These are phyloP conservation scores for Macrosiphum euphorbiae DNA, from an alignment of 2,888 invertebrate species.

Conservation along the genomic window DNA sequence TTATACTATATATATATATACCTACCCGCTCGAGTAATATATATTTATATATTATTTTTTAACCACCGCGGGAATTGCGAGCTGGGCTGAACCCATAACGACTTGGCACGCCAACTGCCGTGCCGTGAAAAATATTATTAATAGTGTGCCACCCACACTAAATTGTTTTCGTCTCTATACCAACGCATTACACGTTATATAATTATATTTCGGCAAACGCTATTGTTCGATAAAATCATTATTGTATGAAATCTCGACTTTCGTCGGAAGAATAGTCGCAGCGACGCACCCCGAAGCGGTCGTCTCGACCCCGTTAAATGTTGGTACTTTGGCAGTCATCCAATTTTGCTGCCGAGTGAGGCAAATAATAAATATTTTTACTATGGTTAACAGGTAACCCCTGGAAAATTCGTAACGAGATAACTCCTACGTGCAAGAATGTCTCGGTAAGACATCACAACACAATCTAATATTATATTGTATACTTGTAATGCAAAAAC, in stretches of 20 bases:
- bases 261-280: not conserved
- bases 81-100: conserved; percentile 3
- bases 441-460: not conserved
- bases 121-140: not conserved
- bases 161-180: conserved; percentile 12
- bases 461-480: not conserved
- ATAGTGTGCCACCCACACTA: conserved; percentile 22
- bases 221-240: not conserved
- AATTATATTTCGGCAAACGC: not conserved
- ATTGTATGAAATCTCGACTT: not conserved
- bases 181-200: not conserved
- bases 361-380: not conserved
- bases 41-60: not conserved
- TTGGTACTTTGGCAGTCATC: not conserved
- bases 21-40: not conserved
- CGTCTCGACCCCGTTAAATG: not conserved
- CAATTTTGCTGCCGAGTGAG: not conserved
- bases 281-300: not conserved
- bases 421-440: not conserved
- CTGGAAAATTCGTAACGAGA: not conserved
- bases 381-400: not conserved
- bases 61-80: not conserved
- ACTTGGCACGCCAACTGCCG: conserved; percentile 34
- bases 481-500: not conserved
- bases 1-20: not conserved